Base-by-base conservation (phyloP, 2,113 vertebrate species). In the Craseonycteris thonglongyai region DNA sequence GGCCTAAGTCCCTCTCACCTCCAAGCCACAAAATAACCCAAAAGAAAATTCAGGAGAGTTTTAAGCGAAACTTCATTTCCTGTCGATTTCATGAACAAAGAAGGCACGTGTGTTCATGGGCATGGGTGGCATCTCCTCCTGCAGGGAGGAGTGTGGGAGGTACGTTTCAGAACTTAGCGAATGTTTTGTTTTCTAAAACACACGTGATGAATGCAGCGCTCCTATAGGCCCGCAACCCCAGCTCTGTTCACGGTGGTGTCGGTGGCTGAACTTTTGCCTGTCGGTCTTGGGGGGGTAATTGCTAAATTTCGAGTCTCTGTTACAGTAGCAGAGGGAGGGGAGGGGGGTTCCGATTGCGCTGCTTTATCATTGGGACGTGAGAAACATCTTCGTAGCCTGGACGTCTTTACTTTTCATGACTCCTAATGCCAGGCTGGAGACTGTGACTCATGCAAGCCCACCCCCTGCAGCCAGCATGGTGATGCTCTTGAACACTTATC, bases 21-120 rank as follows among this genome's bases (percentile, higher is more conserved):
- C 26, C 22, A 78, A 78, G 58, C 68, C 76, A 51, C 40, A 74
- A 82, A 76, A 54, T 22, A 83, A 28, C 54, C 26, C 24, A 56
- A 68, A 93, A 63, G n/a, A 35, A 94, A 91, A 21, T 51, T 75
- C 51, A 89, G 82, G 66, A 63, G 33, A 2, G 19, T 89, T 91
- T 95, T 78, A 45, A 75, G 65, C 33, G n/a, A 85, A 95, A 91
- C 65, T 96, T 92, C 63, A 30, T 87, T 93, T 85, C 49, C 30
- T 81, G 87, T 76, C 63, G 56, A 90, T 85, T 86, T 40, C 80
- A 13, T 93, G 68, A 79, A 28, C 54, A 71, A 87, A 85, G 83
- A 24, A 54, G 30, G 2, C 35, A n/a, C n/a, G 74, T 76, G 61
- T 10, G 11, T 80, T 68, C 22, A 42, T 7, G 18, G 72, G 35